A percentile compares a stretch with the other conserved stretches of the same genome.
These are phyloP conservation scores for Pomacea maculata DNA, from an alignment of 1,140 invertebrate genomes.

Conservation along the genomic window DNA sequence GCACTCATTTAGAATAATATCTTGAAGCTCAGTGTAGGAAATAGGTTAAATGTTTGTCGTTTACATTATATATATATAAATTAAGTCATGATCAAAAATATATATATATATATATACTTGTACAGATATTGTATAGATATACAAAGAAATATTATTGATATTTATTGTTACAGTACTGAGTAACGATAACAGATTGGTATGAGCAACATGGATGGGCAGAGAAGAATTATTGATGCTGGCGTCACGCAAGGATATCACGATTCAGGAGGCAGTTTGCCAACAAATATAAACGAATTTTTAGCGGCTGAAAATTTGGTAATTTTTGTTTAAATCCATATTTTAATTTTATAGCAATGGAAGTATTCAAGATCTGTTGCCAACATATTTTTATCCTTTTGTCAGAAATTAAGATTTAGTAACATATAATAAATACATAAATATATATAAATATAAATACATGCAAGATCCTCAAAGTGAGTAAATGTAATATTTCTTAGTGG, in stretches of 20 bases:
- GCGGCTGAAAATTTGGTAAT: constrained; percentile 40
- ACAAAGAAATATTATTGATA: too few relatives aligned
- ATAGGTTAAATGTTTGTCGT: too few relatives aligned
- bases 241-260: neutral
- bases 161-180: neutral
- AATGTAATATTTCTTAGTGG: neutral
- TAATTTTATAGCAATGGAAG: too few relatives aligned
- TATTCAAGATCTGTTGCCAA: neutral
- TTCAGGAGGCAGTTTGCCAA: constrained; percentile 27
- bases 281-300: constrained; percentile 41
- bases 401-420: neutral
- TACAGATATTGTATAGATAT: neutral
- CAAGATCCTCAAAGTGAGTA: neutral
- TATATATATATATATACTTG: too few relatives aligned
- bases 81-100: too few relatives aligned
- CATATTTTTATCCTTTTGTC: neutral
- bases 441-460: neutral
- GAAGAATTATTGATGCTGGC: neutral
- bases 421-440: neutral
- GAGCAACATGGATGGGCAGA: constrained; percentile 22
- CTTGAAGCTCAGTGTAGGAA: too few relatives aligned
- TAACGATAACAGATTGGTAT: constrained; percentile 24
- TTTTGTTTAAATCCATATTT: neutral
- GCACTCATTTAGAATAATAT: too few relatives aligned
- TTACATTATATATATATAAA: too few relatives aligned